Evolutionary conservation across 2,113 vertebrate species (phyloP).

Genomic region (Lophius piscatorius): DNA sequence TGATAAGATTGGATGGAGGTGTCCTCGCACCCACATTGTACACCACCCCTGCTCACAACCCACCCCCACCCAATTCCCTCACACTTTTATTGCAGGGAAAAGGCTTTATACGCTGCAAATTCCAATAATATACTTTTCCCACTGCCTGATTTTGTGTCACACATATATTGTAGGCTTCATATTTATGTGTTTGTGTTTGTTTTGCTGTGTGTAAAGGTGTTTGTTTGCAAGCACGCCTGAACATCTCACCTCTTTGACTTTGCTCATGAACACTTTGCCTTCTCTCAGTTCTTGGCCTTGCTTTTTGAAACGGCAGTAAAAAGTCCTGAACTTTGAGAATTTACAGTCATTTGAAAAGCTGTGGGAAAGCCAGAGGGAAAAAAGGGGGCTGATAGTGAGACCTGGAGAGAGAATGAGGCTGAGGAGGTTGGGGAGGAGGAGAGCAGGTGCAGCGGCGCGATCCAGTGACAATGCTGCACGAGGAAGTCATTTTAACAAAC

Average conservation of each 20-base stretch:
- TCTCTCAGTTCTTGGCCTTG: constrained; percentile 3
- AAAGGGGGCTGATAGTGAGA: constrained; percentile 17
- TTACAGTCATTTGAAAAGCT: constrained; percentile 19
- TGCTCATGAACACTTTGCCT: constrained; percentile 8
- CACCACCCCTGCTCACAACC: neutral
- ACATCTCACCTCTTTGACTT: constrained; percentile 26
- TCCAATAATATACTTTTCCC: constrained; percentile 53
- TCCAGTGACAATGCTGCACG: constrained; percentile 59
- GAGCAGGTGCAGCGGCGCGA: constrained; percentile 58
- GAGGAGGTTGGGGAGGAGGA: constrained; percentile 40
- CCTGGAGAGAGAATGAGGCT: neutral
- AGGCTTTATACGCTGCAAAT: constrained; percentile 43
- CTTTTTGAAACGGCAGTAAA: constrained; percentile 8
- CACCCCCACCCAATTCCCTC: neutral
- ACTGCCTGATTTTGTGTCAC: constrained; percentile 38
- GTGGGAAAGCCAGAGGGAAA: constrained; percentile 4
- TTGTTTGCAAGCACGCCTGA: neutral
- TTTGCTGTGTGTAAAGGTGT: constrained; percentile 4
- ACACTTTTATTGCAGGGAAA: constrained; percentile 52
- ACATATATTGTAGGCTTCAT: constrained; percentile 8
- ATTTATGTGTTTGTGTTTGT: constrained; percentile 31
- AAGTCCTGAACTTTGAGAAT: constrained; percentile 35
- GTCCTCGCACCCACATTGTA: constrained; percentile 51
- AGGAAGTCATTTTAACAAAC: constrained; percentile 74
- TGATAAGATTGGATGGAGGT: constrained; percentile 82